Evolutionary conservation across 37 sponge, comb jelly and placozoan genomes (phyloP).

Genomic region (Theonella swinhoei): DNA sequence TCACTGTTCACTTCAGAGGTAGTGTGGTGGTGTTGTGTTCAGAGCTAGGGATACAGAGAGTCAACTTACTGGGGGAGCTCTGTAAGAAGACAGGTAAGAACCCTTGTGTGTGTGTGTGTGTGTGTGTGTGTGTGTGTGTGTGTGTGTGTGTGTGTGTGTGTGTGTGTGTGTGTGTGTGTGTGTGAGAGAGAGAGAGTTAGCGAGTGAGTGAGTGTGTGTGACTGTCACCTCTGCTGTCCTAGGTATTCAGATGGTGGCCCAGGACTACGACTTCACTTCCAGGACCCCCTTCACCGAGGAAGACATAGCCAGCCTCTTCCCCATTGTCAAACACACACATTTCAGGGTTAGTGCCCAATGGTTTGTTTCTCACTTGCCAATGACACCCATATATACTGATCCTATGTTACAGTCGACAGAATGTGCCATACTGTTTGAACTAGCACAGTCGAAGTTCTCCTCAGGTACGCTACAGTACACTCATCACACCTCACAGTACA

Average conservation of each 20-base stretch:
- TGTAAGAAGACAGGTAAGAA: conserved; percentile 64
- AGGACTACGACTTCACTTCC: conserved; percentile 75
- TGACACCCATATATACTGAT: background rate
- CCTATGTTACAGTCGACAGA: conserved; percentile 53
- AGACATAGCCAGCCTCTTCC: conserved; percentile 76
- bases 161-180: background rate
- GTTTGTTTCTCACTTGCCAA: background rate
- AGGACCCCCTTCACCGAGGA: conserved; percentile 73
- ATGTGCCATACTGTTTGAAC: conserved; percentile 32
- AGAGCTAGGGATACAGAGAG: conserved; percentile 16
- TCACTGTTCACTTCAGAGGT: conserved; percentile 18
- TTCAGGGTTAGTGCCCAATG: conserved; percentile 54
- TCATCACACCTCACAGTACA: too few relatives aligned
- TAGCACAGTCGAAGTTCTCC: conserved; percentile 40
- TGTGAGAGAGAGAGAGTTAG: too few relatives aligned
- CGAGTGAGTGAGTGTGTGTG: too few relatives aligned
- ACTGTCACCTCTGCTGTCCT: background rate
- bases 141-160: background rate
- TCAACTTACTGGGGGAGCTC: conserved; percentile 48
- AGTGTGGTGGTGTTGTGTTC: conserved; percentile 29
- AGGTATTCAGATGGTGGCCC: conserved; percentile 83
- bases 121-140: background rate
- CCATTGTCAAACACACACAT: conserved; percentile 75
- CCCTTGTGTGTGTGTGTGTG: background rate
- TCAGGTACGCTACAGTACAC: conserved; percentile 27